Base-by-base conservation (phyloP, 2,888 invertebrate species). In the Eilema caniola region DNA sequence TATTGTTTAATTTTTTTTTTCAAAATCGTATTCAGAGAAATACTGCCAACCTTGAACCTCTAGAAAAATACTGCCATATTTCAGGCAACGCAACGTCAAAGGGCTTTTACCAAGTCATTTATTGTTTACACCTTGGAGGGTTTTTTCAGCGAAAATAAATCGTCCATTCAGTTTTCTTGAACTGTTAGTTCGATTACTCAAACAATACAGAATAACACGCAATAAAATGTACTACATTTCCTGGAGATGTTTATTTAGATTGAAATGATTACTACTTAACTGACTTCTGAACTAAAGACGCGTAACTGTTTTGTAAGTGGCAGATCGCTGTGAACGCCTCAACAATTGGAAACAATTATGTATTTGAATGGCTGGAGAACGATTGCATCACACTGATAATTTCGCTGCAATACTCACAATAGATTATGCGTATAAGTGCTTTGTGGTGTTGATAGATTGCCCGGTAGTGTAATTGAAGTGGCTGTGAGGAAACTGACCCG, bases 261-360 rank as follows among this genome's bases (percentile, higher is more conserved):
- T 25, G 14, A 16, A 24, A 62, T 33, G 24, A 24, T 62, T 62
- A 24, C 16, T 41, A 41, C 11, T 41, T 41, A 62, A 41, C 62
- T 53, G 53, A 53, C 53, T 53, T 53, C 53, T 53, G 53, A n/a
- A 53, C 53, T 53, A 53, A 53, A 53, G 53, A 53, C 53, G 47
- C 25, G 14, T 63, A 63, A 28, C 41, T 47, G 25, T 47, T 64
- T 64, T 47, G 47, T 47, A 47, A 20, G 24, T 62, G 11, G 11
- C 41, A 28, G 47, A 41, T n/a, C 25, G 63, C 11, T 47, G 28
- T 64, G 28, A 64, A 53, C 12, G n/a, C 14, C 47, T 53, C 2
- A 64, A 64, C 47, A 64, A 53, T 64, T 53, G 28, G n/a, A 53
- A 28, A 23, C n/a, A 62, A 53, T 53, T 63, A 31, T 61, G 16